A percentile compares a stretch with the other conserved stretches of the same genome.
These are phyloP conservation scores for Mergus octosetaceus DNA, from an alignment of 2,797 vertebrate genomes.

Conservation along the genomic window DNA sequence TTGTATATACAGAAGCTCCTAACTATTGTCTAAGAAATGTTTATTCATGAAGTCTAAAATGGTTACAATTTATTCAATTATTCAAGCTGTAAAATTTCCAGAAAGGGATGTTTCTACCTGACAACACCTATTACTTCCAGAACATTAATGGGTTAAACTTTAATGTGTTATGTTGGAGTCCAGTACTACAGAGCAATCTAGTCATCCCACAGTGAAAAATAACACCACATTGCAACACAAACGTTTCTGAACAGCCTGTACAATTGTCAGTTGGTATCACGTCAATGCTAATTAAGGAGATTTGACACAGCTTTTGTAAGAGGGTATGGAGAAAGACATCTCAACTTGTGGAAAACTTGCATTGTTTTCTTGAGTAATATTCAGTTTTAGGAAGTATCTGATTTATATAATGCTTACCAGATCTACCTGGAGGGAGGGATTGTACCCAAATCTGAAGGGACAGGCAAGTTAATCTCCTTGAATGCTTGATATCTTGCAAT, in stretches of 20 bases:
- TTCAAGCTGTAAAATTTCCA: not conserved
- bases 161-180: not conserved
- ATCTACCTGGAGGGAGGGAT: not conserved
- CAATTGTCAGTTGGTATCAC: not conserved
- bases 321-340: conserved; percentile 24
- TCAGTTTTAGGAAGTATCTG: not conserved
- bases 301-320: conserved; percentile 37
- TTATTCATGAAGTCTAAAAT: not conserved
- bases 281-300: conserved; percentile 48
- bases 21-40: not conserved
- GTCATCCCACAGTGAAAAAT: not conserved
- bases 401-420: not conserved
- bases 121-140: not conserved
- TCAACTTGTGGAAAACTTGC: conserved; percentile 13
- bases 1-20: not conserved
- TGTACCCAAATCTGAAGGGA: not conserved
- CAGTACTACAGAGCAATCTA: not conserved
- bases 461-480: not conserved
- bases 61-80: not conserved
- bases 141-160: conserved; percentile 12
- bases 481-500: not conserved
- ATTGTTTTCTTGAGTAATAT: not conserved
- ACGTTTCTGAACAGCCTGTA: conserved; percentile 27
- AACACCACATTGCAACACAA: conserved; percentile 38
- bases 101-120: not conserved